phyloP scores from a whole-genome alignment of 2,113 vertebrate species.

The Hydrolagus affinis region DNA sequence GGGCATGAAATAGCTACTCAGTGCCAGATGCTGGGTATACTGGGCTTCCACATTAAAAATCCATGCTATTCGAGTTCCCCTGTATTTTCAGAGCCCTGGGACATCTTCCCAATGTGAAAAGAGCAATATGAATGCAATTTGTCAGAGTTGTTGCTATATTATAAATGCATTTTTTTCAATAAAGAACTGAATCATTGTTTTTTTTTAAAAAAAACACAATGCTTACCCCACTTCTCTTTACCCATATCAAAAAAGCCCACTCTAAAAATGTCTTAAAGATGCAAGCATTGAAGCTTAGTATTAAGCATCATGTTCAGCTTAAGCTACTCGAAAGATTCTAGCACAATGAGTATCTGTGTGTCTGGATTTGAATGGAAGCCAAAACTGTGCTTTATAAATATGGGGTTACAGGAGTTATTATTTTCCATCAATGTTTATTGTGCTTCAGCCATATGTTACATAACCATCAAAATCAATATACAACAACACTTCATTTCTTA shows the following conservation, averaged over 20 bases:
- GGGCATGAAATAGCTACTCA: no score
- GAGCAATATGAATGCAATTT: no score
- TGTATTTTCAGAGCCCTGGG: no score
- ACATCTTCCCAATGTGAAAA: no score
- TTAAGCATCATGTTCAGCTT: not conserved
- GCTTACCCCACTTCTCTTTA: no score
- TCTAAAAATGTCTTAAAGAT: not conserved
- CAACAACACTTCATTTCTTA: slow-evolving; percentile 41
- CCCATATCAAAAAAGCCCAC: not conserved
- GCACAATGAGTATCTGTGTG: slow-evolving; percentile 34
- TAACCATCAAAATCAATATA: not conserved
- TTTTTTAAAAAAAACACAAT: no score
- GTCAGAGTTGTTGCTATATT: no score
- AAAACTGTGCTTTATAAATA: slow-evolving; percentile 40
- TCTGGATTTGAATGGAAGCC: not conserved
- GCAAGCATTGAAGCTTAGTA: not conserved
- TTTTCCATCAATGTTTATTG: not conserved
- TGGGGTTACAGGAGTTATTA: not conserved
- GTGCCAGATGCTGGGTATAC: no score
- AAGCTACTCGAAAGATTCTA: not conserved
- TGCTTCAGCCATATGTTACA: not conserved
- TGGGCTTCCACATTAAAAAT: no score
- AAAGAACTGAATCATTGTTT: no score
- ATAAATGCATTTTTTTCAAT: no score
- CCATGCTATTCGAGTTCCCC: no score